Evolutionary conservation across 2,888 invertebrate species (phyloP).

Genomic region (Campoletis raptor): DNA sequence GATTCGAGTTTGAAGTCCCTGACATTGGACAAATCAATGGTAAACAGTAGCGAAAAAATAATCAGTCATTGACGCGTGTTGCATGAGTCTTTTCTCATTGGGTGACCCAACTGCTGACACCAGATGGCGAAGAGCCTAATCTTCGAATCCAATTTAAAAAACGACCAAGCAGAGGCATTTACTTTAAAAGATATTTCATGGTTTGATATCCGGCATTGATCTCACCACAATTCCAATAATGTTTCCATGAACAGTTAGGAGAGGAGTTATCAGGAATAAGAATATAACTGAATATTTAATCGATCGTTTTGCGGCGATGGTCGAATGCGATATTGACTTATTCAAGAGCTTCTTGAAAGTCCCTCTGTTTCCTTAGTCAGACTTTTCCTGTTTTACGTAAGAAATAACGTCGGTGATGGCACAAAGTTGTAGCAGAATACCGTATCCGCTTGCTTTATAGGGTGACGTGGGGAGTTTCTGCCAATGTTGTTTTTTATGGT

Average conservation of each 20-base stretch:
- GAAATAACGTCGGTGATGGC: constrained; percentile 53
- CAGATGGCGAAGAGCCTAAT: not conserved
- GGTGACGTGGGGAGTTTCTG: constrained; percentile 20
- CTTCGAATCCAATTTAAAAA: not conserved
- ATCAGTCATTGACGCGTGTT: not conserved
- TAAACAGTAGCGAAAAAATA: not conserved
- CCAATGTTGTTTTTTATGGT: constrained; percentile 59
- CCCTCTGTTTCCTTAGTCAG: constrained; percentile 11
- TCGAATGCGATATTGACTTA: constrained; percentile 63
- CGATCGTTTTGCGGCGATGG: constrained; percentile 57
- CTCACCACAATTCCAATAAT: not conserved
- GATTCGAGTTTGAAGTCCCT: not conserved
- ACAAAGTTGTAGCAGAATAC: constrained; percentile 53
- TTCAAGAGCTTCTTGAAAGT: constrained; percentile 38
- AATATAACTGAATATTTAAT: constrained; percentile 52
- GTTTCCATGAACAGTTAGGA: not conserved
- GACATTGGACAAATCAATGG: not conserved
- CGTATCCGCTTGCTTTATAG: constrained; percentile 43
- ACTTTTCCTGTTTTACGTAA: constrained; percentile 22
- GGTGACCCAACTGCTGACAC: not conserved
- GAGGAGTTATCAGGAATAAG: not conserved
- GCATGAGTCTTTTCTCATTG: not conserved
- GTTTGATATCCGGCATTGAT: constrained; percentile 21
- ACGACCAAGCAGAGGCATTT: not conserved
- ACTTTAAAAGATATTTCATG: not conserved